Conservation (phyloP, 2,113 vertebrate genomes). For the Oceanodroma tethys region DNA sequence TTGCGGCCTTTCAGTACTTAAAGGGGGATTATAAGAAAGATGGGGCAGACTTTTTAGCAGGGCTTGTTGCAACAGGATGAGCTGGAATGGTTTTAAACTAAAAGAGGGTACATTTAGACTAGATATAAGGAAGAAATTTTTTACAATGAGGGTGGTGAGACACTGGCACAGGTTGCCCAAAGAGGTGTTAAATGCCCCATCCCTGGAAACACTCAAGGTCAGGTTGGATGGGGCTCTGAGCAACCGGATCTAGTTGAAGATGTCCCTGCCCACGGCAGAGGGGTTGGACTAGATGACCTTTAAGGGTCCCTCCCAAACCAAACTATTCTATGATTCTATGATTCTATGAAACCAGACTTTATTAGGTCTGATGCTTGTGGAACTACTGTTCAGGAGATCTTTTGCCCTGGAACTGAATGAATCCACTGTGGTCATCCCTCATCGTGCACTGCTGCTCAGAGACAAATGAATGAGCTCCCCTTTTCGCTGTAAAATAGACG, state of each 20-base stretch:
- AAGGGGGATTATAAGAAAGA: too few species aligned
- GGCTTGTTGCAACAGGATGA: too few species aligned
- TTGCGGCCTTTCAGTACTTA: too few species aligned
- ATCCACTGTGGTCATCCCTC: neutral
- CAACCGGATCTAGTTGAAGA: neutral
- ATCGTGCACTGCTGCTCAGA: neutral
- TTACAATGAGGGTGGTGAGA: neutral
- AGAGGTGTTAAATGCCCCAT: neutral
- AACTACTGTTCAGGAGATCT: neutral
- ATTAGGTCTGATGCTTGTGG: neutral
- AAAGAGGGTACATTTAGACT: neutral
- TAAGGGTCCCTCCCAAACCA: neutral
- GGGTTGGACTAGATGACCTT: neutral
- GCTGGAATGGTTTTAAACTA: neutral
- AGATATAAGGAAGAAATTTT: neutral
- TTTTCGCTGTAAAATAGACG: neutral
- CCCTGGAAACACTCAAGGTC: neutral
- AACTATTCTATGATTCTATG: neutral
- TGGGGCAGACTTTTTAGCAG: too few species aligned
- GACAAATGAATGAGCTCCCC: neutral
- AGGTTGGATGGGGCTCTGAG: neutral
- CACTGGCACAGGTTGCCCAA: neutral
- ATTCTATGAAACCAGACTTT: neutral
- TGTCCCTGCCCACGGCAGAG: neutral
- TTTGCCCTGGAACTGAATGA: neutral